These are phyloP conservation scores for Metaphire vulgaris DNA, from an alignment of 1,140 invertebrate species.

Conservation along the genomic window DNA sequence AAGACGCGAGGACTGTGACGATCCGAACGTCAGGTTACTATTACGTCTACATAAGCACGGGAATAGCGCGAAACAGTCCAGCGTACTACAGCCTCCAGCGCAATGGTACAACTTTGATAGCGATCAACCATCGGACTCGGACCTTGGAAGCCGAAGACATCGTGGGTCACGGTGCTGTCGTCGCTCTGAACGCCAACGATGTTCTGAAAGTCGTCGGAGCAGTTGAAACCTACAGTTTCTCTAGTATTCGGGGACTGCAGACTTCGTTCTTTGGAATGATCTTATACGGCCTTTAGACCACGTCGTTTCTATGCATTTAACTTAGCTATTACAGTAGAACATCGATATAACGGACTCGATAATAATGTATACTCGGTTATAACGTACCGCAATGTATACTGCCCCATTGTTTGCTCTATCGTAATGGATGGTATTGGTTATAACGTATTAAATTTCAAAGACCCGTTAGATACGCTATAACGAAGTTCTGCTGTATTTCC, in stretches of 20 bases:
- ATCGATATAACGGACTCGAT: too few relatives aligned
- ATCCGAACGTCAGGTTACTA: not conserved
- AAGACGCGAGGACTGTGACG: not conserved
- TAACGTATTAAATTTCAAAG: too few relatives aligned
- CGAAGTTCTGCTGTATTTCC: too few relatives aligned
- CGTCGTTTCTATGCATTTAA: too few relatives aligned
- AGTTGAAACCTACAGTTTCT: not conserved
- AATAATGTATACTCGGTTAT: too few relatives aligned
- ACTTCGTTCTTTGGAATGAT: not conserved
- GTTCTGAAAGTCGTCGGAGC: not conserved
- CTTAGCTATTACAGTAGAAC: too few relatives aligned
- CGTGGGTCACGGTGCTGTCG: not conserved
- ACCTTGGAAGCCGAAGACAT: not conserved
- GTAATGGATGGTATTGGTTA: too few relatives aligned
- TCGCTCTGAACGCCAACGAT: not conserved
- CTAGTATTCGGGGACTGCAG: not conserved
- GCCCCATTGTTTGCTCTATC: too few relatives aligned
- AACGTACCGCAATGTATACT: too few relatives aligned
- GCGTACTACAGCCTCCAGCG: not conserved
- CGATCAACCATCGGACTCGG: not conserved
- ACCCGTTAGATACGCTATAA: too few relatives aligned
- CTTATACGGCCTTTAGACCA: too few relatives aligned
- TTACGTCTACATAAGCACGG: not conserved
- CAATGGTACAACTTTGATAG: not conserved
- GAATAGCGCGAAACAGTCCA: not conserved